phyloP scores from a whole-genome alignment of 2,113 vertebrate genomes.

The Micronycteris hirsuta region DNA sequence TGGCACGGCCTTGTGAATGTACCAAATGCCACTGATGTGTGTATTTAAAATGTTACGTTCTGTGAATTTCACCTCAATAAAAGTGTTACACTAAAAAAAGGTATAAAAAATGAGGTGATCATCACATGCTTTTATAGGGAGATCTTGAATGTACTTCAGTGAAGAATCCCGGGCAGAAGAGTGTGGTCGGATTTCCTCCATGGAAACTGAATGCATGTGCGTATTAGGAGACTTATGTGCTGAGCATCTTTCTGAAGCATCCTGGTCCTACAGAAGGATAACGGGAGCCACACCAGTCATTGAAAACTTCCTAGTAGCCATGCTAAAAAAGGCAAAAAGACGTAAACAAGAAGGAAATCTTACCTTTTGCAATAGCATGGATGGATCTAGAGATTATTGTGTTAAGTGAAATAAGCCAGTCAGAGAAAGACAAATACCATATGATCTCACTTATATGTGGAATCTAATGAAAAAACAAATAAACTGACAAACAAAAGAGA shows the following conservation, averaged over 20 bases:
- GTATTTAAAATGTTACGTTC: too few relatives aligned
- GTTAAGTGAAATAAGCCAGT: too few relatives aligned
- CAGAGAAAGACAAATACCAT: too few relatives aligned
- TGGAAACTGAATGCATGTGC: background rate
- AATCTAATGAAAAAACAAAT: too few relatives aligned
- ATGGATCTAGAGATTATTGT: too few relatives aligned
- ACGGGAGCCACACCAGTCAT: background rate
- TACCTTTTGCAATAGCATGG: too few relatives aligned
- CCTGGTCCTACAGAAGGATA: too few relatives aligned
- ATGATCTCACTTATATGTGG: too few relatives aligned
- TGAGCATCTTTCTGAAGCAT: background rate
- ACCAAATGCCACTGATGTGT: too few relatives aligned
- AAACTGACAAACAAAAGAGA: too few relatives aligned
- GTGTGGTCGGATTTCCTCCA: background rate
- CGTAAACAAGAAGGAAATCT: too few relatives aligned
- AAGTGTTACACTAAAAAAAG: background rate
- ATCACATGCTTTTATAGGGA: background rate
- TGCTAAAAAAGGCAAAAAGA: background rate
- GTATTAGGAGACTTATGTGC: background rate
- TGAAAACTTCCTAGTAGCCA: background rate
- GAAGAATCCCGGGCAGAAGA: background rate
- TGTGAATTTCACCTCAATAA: background rate
- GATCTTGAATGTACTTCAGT: background rate
- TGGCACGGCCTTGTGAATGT: fast-evolving
- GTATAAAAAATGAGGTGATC: background rate